phyloP scores from a whole-genome alignment of 2,113 vertebrate genomes.

The Mustelus asterias region DNA sequence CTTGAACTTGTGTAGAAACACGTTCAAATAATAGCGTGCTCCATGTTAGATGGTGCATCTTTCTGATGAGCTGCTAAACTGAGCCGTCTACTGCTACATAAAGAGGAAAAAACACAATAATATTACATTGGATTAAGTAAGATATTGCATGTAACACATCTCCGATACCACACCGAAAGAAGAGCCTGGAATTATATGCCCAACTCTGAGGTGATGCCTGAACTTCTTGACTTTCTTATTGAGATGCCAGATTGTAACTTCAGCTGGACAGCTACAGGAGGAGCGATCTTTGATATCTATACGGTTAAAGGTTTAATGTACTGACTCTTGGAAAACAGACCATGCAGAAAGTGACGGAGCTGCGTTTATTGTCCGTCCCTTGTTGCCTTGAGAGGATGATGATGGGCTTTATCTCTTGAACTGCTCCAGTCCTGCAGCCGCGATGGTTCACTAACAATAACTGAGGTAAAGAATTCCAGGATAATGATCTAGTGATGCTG shows the following conservation, averaged over 20 bases:
- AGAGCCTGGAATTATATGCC: background rate
- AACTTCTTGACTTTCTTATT: background rate
- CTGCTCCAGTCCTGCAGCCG: background rate
- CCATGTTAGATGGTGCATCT: background rate
- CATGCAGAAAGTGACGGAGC: background rate
- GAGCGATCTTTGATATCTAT: background rate
- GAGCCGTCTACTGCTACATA: background rate
- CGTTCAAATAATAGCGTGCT: background rate
- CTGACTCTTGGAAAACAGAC: background rate
- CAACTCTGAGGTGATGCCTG: background rate
- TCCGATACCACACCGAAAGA: background rate
- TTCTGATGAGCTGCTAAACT: background rate
- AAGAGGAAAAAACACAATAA: background rate
- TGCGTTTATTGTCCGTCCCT: background rate
- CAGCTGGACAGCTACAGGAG: background rate
- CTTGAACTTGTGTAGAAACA: background rate
- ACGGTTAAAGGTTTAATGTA: background rate
- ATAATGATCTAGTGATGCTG: background rate
- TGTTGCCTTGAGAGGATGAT: background rate
- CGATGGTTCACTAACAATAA: no score
- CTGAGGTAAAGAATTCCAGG: background rate
- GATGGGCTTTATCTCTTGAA: background rate
- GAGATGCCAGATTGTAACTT: background rate
- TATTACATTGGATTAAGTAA: background rate
- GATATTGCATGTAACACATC: background rate